These are phyloP conservation scores for Drosophila formosana DNA, from an alignment of 2,888 invertebrate species.

Conservation along the genomic window DNA sequence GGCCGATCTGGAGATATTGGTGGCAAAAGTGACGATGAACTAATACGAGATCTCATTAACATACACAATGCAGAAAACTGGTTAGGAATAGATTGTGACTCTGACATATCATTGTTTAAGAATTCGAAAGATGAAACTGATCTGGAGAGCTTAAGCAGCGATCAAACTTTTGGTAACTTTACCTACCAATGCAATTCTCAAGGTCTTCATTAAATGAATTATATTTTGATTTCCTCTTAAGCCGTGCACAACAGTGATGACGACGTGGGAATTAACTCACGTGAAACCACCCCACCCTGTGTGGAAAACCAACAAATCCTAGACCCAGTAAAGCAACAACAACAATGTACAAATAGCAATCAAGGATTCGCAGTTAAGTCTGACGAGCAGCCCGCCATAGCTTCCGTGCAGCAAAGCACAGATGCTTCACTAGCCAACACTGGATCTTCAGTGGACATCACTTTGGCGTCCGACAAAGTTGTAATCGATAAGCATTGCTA, in stretches of 20 bases:
- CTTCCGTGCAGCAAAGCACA: slow-evolving; percentile 17
- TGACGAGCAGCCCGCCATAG: slow-evolving; percentile 30
- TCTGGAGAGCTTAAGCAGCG: slow-evolving; percentile 71
- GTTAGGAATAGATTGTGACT: slow-evolving; percentile 95
- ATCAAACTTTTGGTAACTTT: slow-evolving; percentile 65
- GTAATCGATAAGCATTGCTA: slow-evolving; percentile 94
- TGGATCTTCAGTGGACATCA: slow-evolving; percentile 21
- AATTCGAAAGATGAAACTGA: slow-evolving; percentile 89
- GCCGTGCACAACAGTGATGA: slow-evolving; percentile 87
- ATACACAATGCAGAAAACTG: slow-evolving; percentile 98
- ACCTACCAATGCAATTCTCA: slow-evolving; percentile 21
- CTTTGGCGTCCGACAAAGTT: slow-evolving; percentile 87
- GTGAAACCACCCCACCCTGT: slow-evolving; percentile 89
- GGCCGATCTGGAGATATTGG: slow-evolving; percentile 90
- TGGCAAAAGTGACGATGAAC: slow-evolving; percentile 94
- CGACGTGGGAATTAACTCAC: slow-evolving; percentile 88
- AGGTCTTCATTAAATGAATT: neutral
- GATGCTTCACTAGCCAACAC: slow-evolving; percentile 1
- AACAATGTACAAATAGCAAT: slow-evolving; percentile 27
- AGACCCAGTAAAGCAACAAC: slow-evolving; percentile 30
- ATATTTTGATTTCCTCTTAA: slow-evolving; percentile 3
- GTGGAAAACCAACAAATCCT: slow-evolving; percentile 87
- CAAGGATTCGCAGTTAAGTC: slow-evolving; percentile 36
- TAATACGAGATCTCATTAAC: slow-evolving; percentile 94
- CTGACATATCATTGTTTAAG: slow-evolving; percentile 93